Percentiles rank a stretch among this genome's conserved stretches.
Evolutionary conservation across 2,113 vertebrate genomes (phyloP).

Genomic region (Oxyruncus cristatus): DNA sequence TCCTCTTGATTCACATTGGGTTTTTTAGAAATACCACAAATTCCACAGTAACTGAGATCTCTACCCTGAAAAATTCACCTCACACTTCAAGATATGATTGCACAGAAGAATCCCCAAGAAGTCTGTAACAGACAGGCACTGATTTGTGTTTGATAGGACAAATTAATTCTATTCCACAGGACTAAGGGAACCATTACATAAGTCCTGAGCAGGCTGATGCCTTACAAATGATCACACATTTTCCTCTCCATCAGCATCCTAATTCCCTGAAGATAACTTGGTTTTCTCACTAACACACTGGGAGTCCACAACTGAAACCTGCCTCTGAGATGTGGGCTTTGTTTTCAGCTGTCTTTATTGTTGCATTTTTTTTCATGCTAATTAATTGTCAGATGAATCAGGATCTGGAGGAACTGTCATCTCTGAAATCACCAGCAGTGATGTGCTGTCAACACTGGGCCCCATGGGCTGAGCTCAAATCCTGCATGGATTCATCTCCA

Average conservation of each 20-base stretch:
- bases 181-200: neutral
- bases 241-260: slow-evolving; percentile 50
- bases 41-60: neutral
- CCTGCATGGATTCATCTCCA: neutral
- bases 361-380: neutral
- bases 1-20: neutral
- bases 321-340: neutral
- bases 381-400: neutral
- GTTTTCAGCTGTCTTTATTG: neutral
- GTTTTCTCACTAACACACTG: neutral
- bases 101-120: neutral
- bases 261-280: slow-evolving; percentile 41
- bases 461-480: neutral
- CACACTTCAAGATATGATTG: neutral
- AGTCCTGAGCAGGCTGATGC: neutral
- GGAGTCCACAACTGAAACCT: neutral
- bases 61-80: neutral
- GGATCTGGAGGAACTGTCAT: neutral
- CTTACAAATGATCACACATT: slow-evolving; percentile 31
- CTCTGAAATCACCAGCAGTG: neutral
- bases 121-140: neutral
- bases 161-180: neutral
- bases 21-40: neutral
- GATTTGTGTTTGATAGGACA: neutral
- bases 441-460: neutral